phyloP scores from a whole-genome alignment of 1,140 invertebrate genomes.

The Drosophila kikkawai region DNA sequence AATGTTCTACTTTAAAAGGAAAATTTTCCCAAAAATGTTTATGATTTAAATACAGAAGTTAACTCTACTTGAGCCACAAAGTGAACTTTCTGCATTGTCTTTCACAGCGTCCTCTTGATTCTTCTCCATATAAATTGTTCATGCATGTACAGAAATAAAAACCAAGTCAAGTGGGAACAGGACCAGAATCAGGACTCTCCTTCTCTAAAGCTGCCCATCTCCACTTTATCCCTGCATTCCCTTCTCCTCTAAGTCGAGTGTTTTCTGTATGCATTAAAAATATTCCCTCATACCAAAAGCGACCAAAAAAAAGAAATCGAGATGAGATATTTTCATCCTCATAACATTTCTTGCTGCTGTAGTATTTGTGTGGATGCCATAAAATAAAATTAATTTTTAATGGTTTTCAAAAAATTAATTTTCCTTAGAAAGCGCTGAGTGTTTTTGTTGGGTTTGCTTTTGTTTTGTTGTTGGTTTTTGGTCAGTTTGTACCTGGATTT shows the following conservation, averaged over 20 bases:
- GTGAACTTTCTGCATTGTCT: conserved; percentile 12
- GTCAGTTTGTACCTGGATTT: conserved; percentile 9
- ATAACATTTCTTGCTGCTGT: conserved; percentile 55
- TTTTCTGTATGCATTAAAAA: conserved; percentile 78
- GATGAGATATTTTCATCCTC: conserved; percentile 29
- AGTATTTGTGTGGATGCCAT: conserved; percentile 37
- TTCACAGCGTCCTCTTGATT: neutral
- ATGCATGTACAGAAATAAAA: conserved; percentile 58
- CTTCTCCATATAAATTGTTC: neutral
- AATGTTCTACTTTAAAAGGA: neutral
- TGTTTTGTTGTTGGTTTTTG: conserved; percentile 22
- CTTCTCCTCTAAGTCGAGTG: conserved; percentile 45
- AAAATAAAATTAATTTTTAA: conserved; percentile 83
- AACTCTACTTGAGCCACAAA: neutral
- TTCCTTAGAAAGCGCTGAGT: conserved; percentile 63
- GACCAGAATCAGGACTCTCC: conserved; percentile 52
- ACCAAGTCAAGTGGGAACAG: conserved; percentile 72
- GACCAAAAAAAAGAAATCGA: conserved; percentile 8
- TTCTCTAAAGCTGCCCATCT: conserved; percentile 32
- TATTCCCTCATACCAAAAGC: conserved; percentile 62
- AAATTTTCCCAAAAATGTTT: neutral
- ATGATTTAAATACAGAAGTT: neutral
- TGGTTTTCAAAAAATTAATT: conserved; percentile 81
- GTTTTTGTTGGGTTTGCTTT: conserved; percentile 57
- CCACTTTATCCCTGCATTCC: neutral